Percentiles rank a stretch among this genome's conserved stretches.
Conservation (phyloP, 2,113 vertebrate genomes). For the Nothocercus julius region DNA sequence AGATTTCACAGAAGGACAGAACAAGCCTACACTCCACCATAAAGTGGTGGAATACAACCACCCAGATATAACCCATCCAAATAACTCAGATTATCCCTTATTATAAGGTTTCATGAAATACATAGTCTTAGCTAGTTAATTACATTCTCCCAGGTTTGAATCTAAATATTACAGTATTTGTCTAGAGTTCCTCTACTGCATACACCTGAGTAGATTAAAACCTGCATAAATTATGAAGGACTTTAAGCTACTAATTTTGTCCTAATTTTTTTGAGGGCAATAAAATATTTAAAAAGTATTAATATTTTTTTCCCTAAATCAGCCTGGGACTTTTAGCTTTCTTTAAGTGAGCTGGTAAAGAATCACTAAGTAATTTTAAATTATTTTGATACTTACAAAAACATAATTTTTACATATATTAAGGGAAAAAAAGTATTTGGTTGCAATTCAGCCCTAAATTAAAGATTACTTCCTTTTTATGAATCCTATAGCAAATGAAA, state of each 20-base stretch:
- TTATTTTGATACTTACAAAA: neutral
- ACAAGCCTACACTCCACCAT: neutral
- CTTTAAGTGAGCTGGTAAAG: neutral
- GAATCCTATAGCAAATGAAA: neutral
- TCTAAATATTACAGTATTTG: neutral
- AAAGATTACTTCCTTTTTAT: neutral
- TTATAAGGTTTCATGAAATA: neutral
- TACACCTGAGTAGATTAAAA: neutral
- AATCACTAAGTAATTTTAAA: neutral
- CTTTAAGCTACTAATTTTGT: neutral
- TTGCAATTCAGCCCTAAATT: neutral
- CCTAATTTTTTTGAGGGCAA: neutral
- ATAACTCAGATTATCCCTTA: neutral
- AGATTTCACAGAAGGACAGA: neutral
- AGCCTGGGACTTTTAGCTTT: neutral
- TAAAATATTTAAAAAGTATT: neutral
- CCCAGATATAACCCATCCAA: neutral
- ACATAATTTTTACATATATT: neutral
- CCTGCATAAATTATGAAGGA: neutral
- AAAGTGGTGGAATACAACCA: neutral
- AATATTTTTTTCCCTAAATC: neutral
- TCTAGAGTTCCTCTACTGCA: neutral
- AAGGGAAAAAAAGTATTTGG: neutral
- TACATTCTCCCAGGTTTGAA: slow-evolving; percentile 16
- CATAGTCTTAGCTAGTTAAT: neutral